Evolutionary conservation across 2,113 vertebrate species (phyloP).

Genomic region (Sorex fumeus): DNA sequence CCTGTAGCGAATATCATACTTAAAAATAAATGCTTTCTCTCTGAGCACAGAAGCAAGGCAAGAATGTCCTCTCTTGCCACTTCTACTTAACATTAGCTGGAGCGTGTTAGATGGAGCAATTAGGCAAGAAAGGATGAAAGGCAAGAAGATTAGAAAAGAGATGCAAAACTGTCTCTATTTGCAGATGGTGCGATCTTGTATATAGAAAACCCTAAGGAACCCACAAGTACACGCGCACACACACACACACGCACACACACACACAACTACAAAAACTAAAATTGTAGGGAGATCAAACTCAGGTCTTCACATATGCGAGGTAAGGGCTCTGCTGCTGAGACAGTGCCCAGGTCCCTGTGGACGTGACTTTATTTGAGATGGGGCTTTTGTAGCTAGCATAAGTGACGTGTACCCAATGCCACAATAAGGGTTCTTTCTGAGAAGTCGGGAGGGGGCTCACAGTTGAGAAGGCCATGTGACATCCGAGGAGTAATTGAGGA

Average conservation of each 20-base stretch:
- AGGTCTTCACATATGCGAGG: too few species aligned
- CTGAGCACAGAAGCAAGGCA: conserved; percentile 1
- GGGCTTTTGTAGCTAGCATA: not conserved
- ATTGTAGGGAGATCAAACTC: too few species aligned
- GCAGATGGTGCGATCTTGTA: not conserved
- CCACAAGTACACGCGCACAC: not conserved
- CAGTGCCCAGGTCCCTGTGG: too few species aligned
- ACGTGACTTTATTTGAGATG: not conserved
- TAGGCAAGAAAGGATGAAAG: conserved; percentile 2
- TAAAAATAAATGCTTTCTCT: not conserved
- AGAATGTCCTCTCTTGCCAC: not conserved
- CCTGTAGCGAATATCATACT: not conserved
- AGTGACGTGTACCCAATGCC: not conserved
- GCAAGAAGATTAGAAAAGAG: conserved; percentile 18
- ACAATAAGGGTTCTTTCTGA: not conserved
- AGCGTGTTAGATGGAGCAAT: not conserved
- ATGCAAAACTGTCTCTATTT: not conserved
- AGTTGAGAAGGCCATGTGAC: too few species aligned
- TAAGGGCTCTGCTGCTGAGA: too few species aligned
- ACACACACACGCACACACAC: too few species aligned
- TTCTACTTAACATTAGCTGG: not conserved
- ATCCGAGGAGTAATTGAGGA: too few species aligned
- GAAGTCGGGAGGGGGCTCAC: not conserved
- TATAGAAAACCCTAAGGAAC: not conserved
- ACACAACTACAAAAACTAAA: too few species aligned